A percentile compares a stretch with the other conserved stretches of the same genome.
These are phyloP conservation scores for Oryzias dopingdopingensis DNA, from an alignment of 2,797 vertebrate species.

Conservation along the genomic window DNA sequence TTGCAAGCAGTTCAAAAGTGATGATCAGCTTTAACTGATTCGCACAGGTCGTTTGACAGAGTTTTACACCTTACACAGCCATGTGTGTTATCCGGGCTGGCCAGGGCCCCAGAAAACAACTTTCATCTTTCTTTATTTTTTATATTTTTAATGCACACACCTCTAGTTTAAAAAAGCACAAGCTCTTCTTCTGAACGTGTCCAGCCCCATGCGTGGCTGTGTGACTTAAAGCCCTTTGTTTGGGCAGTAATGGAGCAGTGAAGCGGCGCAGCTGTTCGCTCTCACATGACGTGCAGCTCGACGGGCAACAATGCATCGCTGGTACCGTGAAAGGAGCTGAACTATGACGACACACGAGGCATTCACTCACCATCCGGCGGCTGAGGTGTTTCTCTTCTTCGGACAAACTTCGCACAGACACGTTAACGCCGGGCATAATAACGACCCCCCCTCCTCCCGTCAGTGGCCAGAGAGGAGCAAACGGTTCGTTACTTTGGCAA, in stretches of 20 bases:
- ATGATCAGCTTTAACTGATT: no score
- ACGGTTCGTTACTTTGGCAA: constrained; percentile 6
- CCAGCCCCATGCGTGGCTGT: not conserved
- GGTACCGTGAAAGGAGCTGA: constrained; percentile 26
- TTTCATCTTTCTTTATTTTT: no score
- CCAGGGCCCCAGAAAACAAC: no score
- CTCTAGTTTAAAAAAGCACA: no score
- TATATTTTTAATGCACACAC: no score
- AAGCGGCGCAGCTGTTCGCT: constrained; percentile 39
- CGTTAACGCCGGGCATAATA: constrained; percentile 71
- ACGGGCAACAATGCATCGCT: constrained; percentile 29
- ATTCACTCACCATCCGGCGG: constrained; percentile 68
- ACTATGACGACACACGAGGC: constrained; percentile 11
- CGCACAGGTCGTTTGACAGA: no score
- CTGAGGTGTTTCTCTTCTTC: constrained; percentile 72
- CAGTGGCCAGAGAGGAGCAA: constrained; percentile 1
- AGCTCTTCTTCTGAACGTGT: not conserved
- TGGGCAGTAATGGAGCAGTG: constrained; percentile 8
- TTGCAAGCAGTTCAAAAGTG: no score
- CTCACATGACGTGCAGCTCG: constrained; percentile 31
- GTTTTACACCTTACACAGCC: no score
- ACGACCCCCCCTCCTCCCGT: constrained; percentile 14
- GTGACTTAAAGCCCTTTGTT: constrained; percentile 38
- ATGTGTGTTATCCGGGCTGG: no score
- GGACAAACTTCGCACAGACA: constrained; percentile 72